Evolutionary conservation across 2,888 invertebrate genomes (phyloP), one percentile per base, ranked within the genome.

Genomic region (Drosophila niveifrons): DNA sequence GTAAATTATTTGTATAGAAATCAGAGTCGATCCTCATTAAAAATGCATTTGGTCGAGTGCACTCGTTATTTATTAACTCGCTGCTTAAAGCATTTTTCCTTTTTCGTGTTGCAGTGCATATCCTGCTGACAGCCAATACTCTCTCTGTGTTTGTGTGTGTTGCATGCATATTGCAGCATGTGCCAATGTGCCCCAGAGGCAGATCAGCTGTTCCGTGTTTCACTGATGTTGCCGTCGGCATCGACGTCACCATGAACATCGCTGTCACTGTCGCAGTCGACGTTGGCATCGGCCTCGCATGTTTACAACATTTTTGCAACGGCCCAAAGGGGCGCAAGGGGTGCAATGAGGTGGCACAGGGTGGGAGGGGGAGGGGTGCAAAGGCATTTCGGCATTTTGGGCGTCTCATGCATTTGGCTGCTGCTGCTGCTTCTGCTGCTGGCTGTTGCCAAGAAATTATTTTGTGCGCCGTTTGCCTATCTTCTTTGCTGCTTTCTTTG

Each of bases 291-390:
- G 80, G 66, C 83, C 81, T 68, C 73, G 82, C 82, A 84, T 82
- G 88, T 84, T 84, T 82, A 87, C 82, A 87, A 72, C 66, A 75
- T 80, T 80, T 66, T 67, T 77, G 75, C 75, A 72, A 39, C 18
- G 62, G 56, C 47, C 50, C 52, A 23, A 44, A 48, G 50, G n/a
- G 28, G 51, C 1, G 8, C 10, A 9, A 18, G 18, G 7, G 6
- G 17, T 2, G 4, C 15, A 3, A 31, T 2, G 10, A 2, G 15
- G 2, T n/a, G n/a, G n/a, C n/a, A n/a, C n/a, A n/a, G n/a, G n/a
- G n/a, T n/a, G n/a, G 11, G 10, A 1, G 8, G 3, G 13, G 3
- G 41, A 1, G 47, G 39, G 55, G 18, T 9, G 13, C 6, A 47
- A 41, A 48, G 31, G 62, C 55, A 63, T 74, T 73, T 73, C 63